Base-by-base conservation (phyloP, 2,797 vertebrate genomes). In the Paramormyrops hopkinsi region DNA sequence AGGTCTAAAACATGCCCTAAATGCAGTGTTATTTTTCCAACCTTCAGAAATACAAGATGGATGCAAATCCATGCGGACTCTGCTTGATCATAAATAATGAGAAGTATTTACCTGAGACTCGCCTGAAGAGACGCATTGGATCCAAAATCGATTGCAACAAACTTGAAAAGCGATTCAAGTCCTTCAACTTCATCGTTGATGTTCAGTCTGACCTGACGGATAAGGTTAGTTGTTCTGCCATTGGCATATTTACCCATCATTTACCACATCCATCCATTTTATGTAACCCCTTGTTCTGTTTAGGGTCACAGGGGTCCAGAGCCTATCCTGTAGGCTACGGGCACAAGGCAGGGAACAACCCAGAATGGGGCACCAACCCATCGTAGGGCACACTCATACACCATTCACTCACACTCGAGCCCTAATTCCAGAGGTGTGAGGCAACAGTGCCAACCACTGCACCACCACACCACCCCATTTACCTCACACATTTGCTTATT, bases 171-270 rank as follows among this genome's bases (percentile, higher is more conserved):
- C 69, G 14, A 76, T 76, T 76, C 33, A 76, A 3, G 69, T 76
- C 91, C 0, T 93, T 99, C 53, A 94, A 86, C 90, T 99, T 99
- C 17, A 0, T 89, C 0, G 96, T 99, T 86, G 92, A 95, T 65
- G 96, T 96, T 3, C 96, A 90, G 90, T 91, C 86, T 0, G 95
- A 99, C 92, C 94, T 99, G 86, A 95, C 90, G 50, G 94, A 95
- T 76, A 93, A 91, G 93, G 99, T 99, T 93, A 93, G 92, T 83
- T 1, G n/a, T 22, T 14, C 87, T 19, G 44, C 87, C 19, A 11
- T 84, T 83, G 7, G 8, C 41, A 44, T 44, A 41, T 83, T 83
- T 83, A 83, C 19, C 2, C 19, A 73, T 14, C 12, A 37, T 73
- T 73, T 73, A 37, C 8, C 46, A 84, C n/a, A 22, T 51, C 62